A percentile compares a stretch with the other conserved stretches of the same genome.
These are phyloP conservation scores for Sinocyclocheilus grahami DNA, from an alignment of 2,113 vertebrate genomes.

Conservation along the genomic window DNA sequence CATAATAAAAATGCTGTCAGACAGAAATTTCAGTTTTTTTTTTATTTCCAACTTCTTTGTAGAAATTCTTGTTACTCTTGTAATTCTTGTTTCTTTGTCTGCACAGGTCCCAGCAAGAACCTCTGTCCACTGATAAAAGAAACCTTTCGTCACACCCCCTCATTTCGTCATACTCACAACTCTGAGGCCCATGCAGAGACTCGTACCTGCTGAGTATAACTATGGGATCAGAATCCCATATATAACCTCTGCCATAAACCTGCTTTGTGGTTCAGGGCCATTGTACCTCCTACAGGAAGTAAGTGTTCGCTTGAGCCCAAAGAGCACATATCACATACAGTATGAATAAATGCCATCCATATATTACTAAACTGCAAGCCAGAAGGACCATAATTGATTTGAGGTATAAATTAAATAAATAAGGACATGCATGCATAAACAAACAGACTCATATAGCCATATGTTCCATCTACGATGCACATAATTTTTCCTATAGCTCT, in stretches of 20 bases:
- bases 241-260: not conserved
- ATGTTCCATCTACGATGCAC: not conserved
- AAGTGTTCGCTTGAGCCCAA: not conserved
- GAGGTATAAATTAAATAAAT: constrained; percentile 6
- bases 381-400: not conserved
- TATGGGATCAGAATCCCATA: too few relatives aligned
- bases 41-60: not conserved
- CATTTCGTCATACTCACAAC: not conserved
- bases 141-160: not conserved
- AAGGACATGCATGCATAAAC: not conserved
- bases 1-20: not conserved
- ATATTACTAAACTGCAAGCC: not conserved
- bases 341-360: not conserved
- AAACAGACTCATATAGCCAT: constrained; percentile 16
- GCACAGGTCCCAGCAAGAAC: not conserved
- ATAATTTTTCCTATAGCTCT: not conserved
- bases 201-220: not conserved
- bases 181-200: not conserved
- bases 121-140: not conserved
- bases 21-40: not conserved
- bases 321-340: not conserved
- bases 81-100: not conserved
- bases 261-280: not conserved
- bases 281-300: constrained; percentile 4
- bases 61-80: not conserved